Conservation (phyloP, 1,140 invertebrate species). For the Zaprionus nigranus region DNA sequence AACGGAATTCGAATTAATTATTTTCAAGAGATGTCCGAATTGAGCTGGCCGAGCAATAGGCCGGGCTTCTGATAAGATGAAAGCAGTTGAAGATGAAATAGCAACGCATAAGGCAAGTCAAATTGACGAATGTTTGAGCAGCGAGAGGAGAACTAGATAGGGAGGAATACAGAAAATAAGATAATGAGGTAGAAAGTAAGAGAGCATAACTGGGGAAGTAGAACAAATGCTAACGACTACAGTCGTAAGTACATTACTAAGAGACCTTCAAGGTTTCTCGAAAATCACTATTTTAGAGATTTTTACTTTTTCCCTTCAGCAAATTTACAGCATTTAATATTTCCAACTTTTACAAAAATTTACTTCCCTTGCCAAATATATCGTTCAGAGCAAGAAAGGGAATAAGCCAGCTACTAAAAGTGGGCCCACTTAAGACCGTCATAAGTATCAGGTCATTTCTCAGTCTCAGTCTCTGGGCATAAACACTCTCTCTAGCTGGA, state of each 20-base stretch:
- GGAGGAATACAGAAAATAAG: neutral
- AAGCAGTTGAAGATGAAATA: neutral
- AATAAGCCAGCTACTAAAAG: neutral
- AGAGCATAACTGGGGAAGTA: neutral
- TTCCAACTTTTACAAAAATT: neutral
- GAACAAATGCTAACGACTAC: neutral
- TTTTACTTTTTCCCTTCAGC: too few species aligned
- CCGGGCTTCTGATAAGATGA: neutral
- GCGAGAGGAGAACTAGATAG: neutral
- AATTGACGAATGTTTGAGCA: conserved; percentile 1
- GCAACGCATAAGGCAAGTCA: neutral
- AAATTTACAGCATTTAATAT: too few species aligned
- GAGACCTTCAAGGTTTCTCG: too few species aligned
- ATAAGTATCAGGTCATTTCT: neutral
- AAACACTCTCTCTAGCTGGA: neutral
- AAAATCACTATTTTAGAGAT: too few species aligned
- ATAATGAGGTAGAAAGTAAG: neutral
- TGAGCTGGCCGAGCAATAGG: conserved; percentile 18
- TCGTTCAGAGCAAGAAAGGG: neutral
- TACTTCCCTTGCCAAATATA: neutral
- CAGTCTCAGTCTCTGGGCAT: neutral
- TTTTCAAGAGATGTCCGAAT: conserved; percentile 19
- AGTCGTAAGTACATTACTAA: too few species aligned
- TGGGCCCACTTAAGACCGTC: neutral
- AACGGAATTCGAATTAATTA: conserved; percentile 26